Evolutionary conservation across 2,113 vertebrate species (phyloP).

Genomic region (Oncorhynchus nerka): DNA sequence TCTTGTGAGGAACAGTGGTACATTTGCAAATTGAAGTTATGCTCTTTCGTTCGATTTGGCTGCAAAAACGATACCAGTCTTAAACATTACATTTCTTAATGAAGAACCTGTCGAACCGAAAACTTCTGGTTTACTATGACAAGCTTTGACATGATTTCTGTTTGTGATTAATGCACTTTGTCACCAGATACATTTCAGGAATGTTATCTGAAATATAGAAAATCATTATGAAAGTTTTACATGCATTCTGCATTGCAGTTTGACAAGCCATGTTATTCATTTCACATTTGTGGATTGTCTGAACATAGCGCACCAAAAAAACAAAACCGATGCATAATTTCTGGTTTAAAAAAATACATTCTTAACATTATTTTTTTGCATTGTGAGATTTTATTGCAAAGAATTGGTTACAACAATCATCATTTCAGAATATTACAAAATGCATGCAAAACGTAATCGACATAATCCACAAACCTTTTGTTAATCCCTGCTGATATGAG

Average conservation of each 20-base stretch:
- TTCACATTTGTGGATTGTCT: neutral
- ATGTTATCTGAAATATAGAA: neutral
- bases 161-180: too few species aligned
- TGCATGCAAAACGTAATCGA: neutral
- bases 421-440: neutral
- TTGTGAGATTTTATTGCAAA: slow-evolving; percentile 28
- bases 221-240: neutral
- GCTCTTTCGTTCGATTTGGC: too few species aligned
- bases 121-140: too few species aligned
- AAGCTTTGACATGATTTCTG: too few species aligned
- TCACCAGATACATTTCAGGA: neutral
- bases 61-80: too few species aligned
- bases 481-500: neutral
- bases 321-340: neutral
- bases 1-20: too few species aligned
- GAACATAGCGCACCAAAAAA: neutral
- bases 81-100: too few species aligned
- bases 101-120: too few species aligned
- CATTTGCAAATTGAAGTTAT: too few species aligned
- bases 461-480: neutral
- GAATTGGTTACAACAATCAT: slow-evolving; percentile 18
- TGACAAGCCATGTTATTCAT: neutral
- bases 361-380: slow-evolving; percentile 10
- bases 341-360: neutral
- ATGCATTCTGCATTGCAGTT: neutral